Evolutionary conservation across 2,113 vertebrate genomes (phyloP).

Genomic region (Vulpes ferrilata): DNA sequence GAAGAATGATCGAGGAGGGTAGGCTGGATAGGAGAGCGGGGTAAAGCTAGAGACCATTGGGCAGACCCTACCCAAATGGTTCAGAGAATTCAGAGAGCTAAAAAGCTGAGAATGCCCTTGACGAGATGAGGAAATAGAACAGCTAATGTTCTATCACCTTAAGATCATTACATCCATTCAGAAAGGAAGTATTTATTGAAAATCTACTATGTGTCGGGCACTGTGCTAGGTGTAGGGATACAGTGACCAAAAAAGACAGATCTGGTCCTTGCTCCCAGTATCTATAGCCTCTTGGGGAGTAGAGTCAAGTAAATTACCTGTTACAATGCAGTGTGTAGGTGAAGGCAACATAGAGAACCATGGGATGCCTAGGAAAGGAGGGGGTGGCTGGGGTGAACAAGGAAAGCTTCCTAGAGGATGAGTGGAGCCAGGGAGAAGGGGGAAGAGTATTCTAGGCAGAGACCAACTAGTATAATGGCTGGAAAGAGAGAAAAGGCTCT

Average conservation of each 20-base stretch:
- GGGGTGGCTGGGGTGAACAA: rapidly evolving
- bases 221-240: background rate
- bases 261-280: background rate
- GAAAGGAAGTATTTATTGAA: background rate
- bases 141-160: background rate
- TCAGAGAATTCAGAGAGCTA: background rate
- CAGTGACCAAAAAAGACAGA: background rate
- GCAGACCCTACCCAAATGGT: background rate
- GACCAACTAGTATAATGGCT: background rate
- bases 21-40: background rate
- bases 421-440: background rate
- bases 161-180: background rate
- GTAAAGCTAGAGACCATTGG: background rate
- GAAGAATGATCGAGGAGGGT: background rate
- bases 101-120: background rate
- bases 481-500: background rate
- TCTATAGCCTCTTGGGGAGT: background rate
- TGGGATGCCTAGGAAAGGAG: background rate
- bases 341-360: background rate
- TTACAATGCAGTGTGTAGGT: background rate
- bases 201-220: background rate
- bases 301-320: background rate
- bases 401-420: constrained; percentile 8
- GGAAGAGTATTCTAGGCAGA: background rate
- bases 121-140: background rate